Evolutionary conservation across 2,888 invertebrate genomes (phyloP).

Genomic region (Metacarcinus magister): DNA sequence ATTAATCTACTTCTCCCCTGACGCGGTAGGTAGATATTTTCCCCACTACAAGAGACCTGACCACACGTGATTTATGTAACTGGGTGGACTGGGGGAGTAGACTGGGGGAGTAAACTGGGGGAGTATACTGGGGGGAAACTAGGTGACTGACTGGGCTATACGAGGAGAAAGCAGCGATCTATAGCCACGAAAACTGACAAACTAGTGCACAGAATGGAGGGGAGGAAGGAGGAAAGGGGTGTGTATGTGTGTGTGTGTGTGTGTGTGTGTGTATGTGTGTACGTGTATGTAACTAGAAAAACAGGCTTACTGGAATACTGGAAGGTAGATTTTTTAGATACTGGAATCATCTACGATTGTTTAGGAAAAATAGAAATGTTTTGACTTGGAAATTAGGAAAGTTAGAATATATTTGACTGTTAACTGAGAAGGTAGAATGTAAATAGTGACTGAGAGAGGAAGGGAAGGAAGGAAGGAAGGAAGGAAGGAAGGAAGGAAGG

Average conservation of each 20-base stretch:
- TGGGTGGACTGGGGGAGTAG: neutral
- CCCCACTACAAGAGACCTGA: neutral
- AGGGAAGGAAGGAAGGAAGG: neutral
- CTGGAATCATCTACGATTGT: no score
- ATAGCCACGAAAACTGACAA: neutral
- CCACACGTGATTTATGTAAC: neutral
- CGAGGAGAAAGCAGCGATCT: constrained; percentile 7
- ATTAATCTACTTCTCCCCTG: no score
- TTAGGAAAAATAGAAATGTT: no score
- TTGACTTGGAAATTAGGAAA: no score
- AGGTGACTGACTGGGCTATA: neutral
- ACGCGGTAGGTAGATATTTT: neutral
- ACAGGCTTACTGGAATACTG: no score
- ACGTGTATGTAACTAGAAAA: no score
- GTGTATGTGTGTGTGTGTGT: no score
- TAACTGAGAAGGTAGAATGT: no score
- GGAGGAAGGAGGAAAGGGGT: neutral
- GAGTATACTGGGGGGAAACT: neutral
- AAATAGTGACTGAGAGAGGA: no score
- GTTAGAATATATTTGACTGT: no score
- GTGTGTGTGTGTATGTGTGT: no score
- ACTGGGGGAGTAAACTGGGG: neutral
- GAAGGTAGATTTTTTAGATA: no score
- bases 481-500: neutral
- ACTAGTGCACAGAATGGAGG: neutral